Percentiles rank a stretch among this genome's conserved stretches.
Evolutionary conservation across 2,888 invertebrate species (phyloP).

Genomic region (Cephus nigrinus): DNA sequence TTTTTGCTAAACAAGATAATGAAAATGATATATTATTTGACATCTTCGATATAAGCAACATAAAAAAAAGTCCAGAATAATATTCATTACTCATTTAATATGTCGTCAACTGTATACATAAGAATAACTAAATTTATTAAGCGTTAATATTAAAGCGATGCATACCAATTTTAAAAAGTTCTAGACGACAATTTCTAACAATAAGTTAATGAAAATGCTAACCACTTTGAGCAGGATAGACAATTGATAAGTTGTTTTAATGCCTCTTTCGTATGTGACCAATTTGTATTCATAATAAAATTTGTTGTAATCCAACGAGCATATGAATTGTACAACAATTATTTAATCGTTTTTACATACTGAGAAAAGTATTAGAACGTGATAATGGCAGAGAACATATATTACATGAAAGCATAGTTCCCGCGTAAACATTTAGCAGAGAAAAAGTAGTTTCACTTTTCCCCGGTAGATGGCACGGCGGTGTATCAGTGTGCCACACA

Average conservation of each 20-base stretch:
- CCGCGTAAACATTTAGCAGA: no score
- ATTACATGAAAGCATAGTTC: no score
- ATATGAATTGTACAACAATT: not conserved
- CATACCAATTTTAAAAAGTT: not conserved
- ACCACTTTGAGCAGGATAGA: conserved; percentile 45
- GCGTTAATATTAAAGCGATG: not conserved
- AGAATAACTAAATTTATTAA: not conserved
- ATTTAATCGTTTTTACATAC: not conserved
- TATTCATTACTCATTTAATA: not conserved
- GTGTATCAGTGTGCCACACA: no score
- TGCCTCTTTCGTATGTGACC: conserved; percentile 35
- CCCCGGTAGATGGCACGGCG: no score
- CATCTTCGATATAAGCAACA: not conserved
- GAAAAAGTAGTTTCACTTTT: no score
- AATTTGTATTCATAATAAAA: conserved; percentile 32
- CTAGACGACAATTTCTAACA: not conserved
- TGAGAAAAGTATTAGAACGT: not conserved
- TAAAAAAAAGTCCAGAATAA: not conserved
- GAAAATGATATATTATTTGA: not conserved
- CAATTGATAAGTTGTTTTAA: conserved; percentile 35
- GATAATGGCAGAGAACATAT: no score
- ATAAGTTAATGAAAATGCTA: conserved; percentile 14
- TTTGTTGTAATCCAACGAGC: not conserved
- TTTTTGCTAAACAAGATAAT: conserved; percentile 18
- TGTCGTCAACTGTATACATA: not conserved